Evolutionary conservation across 2,888 invertebrate species (phyloP).

Genomic region (Agrenia bidenticulata): DNA sequence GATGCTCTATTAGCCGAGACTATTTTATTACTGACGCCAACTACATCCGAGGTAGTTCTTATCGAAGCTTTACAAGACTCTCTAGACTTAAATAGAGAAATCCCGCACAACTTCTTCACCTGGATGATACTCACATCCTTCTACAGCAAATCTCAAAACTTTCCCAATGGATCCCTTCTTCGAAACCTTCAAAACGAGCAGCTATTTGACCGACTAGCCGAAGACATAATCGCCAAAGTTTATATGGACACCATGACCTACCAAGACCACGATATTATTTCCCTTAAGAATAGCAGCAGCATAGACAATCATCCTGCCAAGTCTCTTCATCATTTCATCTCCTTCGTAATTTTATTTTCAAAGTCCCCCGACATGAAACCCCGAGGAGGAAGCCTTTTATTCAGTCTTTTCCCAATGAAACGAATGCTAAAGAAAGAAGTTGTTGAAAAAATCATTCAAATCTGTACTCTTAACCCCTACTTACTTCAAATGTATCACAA

Average conservation of each 20-base stretch:
- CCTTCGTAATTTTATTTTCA: slow-evolving; percentile 34
- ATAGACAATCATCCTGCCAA: slow-evolving; percentile 22
- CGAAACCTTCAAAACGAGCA: slow-evolving; percentile 31
- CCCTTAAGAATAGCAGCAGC: not conserved
- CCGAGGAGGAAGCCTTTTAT: slow-evolving; percentile 27
- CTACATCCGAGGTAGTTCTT: slow-evolving; percentile 8
- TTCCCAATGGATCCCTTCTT: slow-evolving; percentile 32
- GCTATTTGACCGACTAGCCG: slow-evolving; percentile 31
- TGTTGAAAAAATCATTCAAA: slow-evolving; percentile 30
- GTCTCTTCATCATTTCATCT: slow-evolving; percentile 37
- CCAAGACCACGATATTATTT: not conserved
- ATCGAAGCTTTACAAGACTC: slow-evolving; percentile 14
- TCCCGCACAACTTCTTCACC: slow-evolving; percentile 27
- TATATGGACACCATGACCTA: slow-evolving; percentile 26
- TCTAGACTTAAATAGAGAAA: slow-evolving; percentile 21
- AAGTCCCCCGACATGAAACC: slow-evolving; percentile 29
- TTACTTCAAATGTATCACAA: slow-evolving; percentile 36
- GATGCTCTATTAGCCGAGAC: slow-evolving; percentile 41
- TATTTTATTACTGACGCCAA: slow-evolving; percentile 34
- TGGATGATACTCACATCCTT: slow-evolving; percentile 36
- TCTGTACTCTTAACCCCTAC: slow-evolving; percentile 32
- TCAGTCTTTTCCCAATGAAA: slow-evolving; percentile 41
- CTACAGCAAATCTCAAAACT: slow-evolving; percentile 15
- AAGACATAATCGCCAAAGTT: slow-evolving; percentile 38
- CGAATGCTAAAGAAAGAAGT: slow-evolving; percentile 40